Percentiles rank a stretch among this genome's conserved stretches.
These are phyloP conservation scores for Periphyllus acericola DNA, from an alignment of 2,888 invertebrate species.

Conservation along the genomic window DNA sequence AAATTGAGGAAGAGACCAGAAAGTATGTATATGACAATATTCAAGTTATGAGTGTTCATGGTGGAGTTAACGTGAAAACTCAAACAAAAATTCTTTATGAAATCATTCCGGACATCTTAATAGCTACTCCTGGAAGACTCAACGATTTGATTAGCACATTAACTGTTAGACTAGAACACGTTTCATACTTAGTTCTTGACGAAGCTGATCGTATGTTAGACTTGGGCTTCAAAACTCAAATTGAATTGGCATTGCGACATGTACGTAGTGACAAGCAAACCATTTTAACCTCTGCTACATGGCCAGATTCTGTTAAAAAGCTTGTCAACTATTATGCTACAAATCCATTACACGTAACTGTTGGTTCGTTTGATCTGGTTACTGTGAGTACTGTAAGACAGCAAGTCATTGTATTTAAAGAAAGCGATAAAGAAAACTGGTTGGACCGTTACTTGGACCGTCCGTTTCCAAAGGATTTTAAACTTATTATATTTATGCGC, in stretches of 20 bases:
- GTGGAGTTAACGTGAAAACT: slow-evolving; percentile 80
- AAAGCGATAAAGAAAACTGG: slow-evolving; percentile 73
- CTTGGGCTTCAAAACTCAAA: slow-evolving; percentile 89
- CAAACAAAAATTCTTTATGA: slow-evolving; percentile 81
- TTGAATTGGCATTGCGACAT: slow-evolving; percentile 81
- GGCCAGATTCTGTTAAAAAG: slow-evolving; percentile 89
- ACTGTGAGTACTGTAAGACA: slow-evolving; percentile 90
- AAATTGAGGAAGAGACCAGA: slow-evolving; percentile 89
- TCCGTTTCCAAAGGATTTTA: neutral
- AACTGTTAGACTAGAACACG: slow-evolving; percentile 65
- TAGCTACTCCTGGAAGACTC: slow-evolving; percentile 93
- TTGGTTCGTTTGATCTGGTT: slow-evolving; percentile 87
- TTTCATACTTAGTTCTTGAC: slow-evolving; percentile 92
- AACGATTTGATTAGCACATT: slow-evolving; percentile 83
- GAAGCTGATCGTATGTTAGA: slow-evolving; percentile 91
- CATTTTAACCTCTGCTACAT: slow-evolving; percentile 76
- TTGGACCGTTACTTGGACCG: neutral
- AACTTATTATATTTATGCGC: slow-evolving; percentile 44
- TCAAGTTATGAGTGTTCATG: slow-evolving; percentile 83
- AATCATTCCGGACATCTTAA: slow-evolving; percentile 86
- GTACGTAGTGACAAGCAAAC: slow-evolving; percentile 90
- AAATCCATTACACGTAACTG: slow-evolving; percentile 88
- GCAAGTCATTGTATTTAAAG: slow-evolving; percentile 78
- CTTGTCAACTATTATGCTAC: slow-evolving; percentile 88
- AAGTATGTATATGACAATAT: slow-evolving; percentile 91